Evolutionary conservation across 35 echinoderm and acorn worm species (phyloP).

Genomic region (Strongylocentrotus purpuratus): DNA sequence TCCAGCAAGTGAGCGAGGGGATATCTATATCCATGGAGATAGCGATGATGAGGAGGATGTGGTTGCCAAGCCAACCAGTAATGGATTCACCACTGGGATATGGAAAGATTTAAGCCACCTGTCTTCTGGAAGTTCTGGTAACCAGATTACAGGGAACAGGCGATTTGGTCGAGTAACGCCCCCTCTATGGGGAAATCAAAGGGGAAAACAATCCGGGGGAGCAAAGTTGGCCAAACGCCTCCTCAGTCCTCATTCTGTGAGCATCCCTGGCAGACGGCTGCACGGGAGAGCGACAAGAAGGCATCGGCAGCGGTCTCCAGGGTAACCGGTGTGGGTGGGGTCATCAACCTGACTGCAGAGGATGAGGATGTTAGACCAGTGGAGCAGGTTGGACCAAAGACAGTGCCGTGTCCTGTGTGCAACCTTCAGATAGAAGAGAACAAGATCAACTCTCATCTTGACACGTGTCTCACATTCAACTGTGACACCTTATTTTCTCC

Average conservation of each 20-base stretch:
- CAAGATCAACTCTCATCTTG: constrained; percentile 70
- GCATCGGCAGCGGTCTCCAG: background rate
- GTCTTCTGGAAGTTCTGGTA: background rate
- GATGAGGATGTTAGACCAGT: background rate
- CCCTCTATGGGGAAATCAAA: constrained; percentile 21
- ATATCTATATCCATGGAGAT: background rate
- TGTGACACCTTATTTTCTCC: constrained; percentile 34
- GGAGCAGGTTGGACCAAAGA: background rate
- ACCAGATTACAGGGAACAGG: background rate
- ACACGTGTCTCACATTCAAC: constrained; percentile 57
- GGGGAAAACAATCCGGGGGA: background rate
- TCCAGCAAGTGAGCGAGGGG: background rate
- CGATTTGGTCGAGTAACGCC: constrained; percentile 40
- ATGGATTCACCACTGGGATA: constrained; percentile 10
- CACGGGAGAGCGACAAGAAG: background rate
- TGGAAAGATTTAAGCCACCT: constrained; percentile 19
- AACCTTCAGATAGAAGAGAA: background rate
- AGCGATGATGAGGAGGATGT: constrained; percentile 8
- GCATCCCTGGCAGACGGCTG: background rate
- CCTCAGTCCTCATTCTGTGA: constrained; percentile 21
- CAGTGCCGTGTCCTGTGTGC: constrained; percentile 71
- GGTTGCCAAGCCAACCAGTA: background rate
- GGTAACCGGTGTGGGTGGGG: background rate
- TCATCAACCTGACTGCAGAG: constrained; percentile 7
- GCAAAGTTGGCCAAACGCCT: background rate